phyloP scores from a whole-genome alignment of 2,113 vertebrate species.

The Pipa parva region DNA sequence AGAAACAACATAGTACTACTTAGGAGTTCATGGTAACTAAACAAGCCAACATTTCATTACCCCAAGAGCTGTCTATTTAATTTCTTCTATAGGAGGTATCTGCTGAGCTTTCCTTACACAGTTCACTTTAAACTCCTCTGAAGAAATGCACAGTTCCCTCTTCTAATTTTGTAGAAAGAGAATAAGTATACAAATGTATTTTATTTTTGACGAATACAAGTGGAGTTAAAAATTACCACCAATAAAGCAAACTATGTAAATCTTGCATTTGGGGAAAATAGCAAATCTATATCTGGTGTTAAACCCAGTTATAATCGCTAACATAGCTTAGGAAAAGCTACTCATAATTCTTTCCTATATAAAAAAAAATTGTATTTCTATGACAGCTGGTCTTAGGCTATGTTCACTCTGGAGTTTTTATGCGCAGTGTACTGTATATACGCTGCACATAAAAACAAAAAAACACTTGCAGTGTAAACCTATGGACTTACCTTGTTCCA shows the following conservation, averaged over 20 bases:
- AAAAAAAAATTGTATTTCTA: too few relatives aligned
- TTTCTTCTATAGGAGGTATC: conserved; percentile 49
- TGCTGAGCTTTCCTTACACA: conserved; percentile 48
- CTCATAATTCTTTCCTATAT: too few relatives aligned
- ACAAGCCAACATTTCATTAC: conserved; percentile 53
- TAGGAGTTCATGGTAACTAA: conserved; percentile 69
- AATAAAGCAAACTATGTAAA: conserved; percentile 6
- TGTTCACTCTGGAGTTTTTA: too few relatives aligned
- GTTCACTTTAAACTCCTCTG: conserved; percentile 52
- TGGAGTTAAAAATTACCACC: conserved; percentile 25
- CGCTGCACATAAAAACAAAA: too few relatives aligned
- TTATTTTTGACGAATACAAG: conserved; percentile 45
- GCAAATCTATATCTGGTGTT: conserved; percentile 31
- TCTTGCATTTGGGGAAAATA: conserved; percentile 4
- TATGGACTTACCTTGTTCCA: too few relatives aligned
- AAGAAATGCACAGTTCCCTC: conserved; percentile 49
- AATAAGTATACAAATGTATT: conserved; percentile 43
- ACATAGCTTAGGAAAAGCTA: conserved; percentile 26
- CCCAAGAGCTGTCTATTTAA: conserved; percentile 54
- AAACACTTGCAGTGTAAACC: too few relatives aligned
- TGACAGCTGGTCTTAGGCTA: too few relatives aligned
- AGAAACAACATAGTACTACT: conserved; percentile 74
- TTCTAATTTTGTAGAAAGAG: conserved; percentile 42
- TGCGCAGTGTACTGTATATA: too few relatives aligned
- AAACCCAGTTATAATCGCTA: conserved; percentile 20